These are phyloP conservation scores for Drosophila putrida DNA, from an alignment of 2,888 invertebrate species.

Conservation along the genomic window DNA sequence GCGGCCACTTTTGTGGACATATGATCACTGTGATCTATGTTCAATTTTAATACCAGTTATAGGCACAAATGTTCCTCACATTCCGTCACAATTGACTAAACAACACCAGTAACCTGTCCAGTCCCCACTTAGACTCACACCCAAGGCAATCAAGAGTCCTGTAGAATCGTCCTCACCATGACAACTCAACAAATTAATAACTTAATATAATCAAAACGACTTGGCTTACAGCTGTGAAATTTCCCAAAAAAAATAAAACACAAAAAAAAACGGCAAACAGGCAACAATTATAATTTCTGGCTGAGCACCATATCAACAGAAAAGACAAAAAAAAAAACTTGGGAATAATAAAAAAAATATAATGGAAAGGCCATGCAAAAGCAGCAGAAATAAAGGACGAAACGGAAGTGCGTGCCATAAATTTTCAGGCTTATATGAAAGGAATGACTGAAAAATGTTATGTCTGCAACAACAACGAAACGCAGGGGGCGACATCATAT, in stretches of 20 bases:
- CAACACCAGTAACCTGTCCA: slow-evolving; percentile 25
- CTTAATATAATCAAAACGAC: slow-evolving; percentile 79
- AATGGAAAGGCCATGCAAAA: slow-evolving; percentile 40
- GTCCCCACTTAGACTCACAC: background rate
- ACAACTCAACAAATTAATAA: slow-evolving; percentile 81
- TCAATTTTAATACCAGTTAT: background rate
- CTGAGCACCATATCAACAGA: slow-evolving; percentile 52
- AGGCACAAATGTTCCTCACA: slow-evolving; percentile 2
- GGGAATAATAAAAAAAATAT: slow-evolving; percentile 44
- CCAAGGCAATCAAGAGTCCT: slow-evolving; percentile 21
- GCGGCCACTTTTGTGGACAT: slow-evolving; percentile 27
- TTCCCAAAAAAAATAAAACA: slow-evolving; percentile 72
- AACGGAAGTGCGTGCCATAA: slow-evolving; percentile 84
- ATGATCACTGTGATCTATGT: slow-evolving; percentile 4
- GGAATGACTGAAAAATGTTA: slow-evolving; percentile 66
- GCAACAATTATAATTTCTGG: slow-evolving; percentile 76
- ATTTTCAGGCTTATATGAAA: slow-evolving; percentile 71
- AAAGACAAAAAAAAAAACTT: slow-evolving; percentile 26
- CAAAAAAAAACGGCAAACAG: slow-evolving; percentile 60
- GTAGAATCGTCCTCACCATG: slow-evolving; percentile 63
- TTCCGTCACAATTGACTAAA: slow-evolving; percentile 59
- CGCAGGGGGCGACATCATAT: slow-evolving; percentile 24
- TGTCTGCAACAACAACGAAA: slow-evolving; percentile 61
- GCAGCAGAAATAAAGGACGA: slow-evolving; percentile 45
- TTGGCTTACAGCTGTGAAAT: slow-evolving; percentile 74